Evolutionary conservation across 2,113 vertebrate genomes (phyloP).

Genomic region (Misgurnus anguillicaudatus): DNA sequence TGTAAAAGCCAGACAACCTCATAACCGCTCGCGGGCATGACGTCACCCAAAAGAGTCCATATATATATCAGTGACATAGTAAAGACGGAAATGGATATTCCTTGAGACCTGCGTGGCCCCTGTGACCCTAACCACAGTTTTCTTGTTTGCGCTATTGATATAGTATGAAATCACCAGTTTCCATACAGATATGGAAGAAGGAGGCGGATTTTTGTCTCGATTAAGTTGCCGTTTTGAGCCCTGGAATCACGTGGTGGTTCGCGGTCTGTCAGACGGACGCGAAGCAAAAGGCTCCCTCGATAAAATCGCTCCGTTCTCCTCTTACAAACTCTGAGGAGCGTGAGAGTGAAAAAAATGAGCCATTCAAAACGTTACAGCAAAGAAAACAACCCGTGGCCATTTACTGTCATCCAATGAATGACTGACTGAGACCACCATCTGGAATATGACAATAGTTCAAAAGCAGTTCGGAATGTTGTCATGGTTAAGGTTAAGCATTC

Average conservation of each 20-base stretch:
- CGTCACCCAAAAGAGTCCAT: constrained; percentile 36
- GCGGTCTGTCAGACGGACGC: constrained; percentile 19
- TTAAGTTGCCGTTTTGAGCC: neutral
- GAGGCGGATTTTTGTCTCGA: constrained; percentile 20
- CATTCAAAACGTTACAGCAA: constrained; percentile 15
- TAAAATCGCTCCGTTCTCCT: constrained; percentile 7
- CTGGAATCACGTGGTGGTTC: neutral
- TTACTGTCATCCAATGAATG: neutral
- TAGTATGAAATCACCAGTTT: constrained; percentile 29
- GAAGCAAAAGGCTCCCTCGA: constrained; percentile 22
- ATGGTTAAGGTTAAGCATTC: neutral
- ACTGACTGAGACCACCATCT: neutral
- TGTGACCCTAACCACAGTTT: constrained; percentile 4
- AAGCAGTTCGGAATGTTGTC: constrained; percentile 17
- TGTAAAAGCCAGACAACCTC: constrained; percentile 39
- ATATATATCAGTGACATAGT: constrained; percentile 42
- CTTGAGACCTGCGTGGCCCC: constrained; percentile 18
- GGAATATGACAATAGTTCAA: constrained; percentile 30
- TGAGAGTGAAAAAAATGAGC: neutral
- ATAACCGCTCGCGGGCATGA: constrained; percentile 34
- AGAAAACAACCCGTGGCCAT: neutral
- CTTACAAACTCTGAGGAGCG: neutral
- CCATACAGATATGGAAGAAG: constrained; percentile 31
- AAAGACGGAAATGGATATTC: constrained; percentile 34
- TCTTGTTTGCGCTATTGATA: neutral